Evolutionary conservation across 2,888 invertebrate species (phyloP).

Genomic region (Tyria jacobaeae): DNA sequence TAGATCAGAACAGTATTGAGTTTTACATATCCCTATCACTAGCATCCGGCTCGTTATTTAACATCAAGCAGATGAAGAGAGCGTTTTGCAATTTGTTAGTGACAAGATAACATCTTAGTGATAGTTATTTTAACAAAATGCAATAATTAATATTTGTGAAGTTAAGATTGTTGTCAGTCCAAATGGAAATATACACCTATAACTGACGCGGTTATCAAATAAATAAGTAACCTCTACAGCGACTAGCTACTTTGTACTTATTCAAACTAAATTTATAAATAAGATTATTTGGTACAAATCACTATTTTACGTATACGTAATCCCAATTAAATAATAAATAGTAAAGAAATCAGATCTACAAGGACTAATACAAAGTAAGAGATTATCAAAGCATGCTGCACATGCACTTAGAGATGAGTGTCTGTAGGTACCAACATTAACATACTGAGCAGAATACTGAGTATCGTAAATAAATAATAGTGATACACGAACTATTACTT

Average conservation of each 20-base stretch:
- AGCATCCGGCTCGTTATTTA: constrained; percentile 28
- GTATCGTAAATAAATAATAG: constrained; percentile 60
- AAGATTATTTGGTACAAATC: constrained; percentile 38
- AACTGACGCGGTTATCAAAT: constrained; percentile 31
- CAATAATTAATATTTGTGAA: constrained; percentile 37
- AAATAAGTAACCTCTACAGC: constrained; percentile 60
- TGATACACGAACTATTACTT: constrained; percentile 55
- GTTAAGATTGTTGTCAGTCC: constrained; percentile 25
- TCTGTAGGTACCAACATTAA: constrained; percentile 60
- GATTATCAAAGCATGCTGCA: constrained; percentile 74
- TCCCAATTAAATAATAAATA: constrained; percentile 40
- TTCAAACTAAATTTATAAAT: constrained; percentile 53
- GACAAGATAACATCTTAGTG: constrained; percentile 47
- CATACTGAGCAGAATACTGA: constrained; percentile 60
- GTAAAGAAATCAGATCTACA: constrained; percentile 62
- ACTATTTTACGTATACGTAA: constrained; percentile 45
- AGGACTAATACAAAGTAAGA: constrained; percentile 59
- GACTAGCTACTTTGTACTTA: constrained; percentile 83
- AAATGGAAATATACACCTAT: constrained; percentile 12
- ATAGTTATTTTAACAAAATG: constrained; percentile 48
- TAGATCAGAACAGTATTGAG: constrained; percentile 35
- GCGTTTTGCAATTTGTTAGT: constrained; percentile 53
- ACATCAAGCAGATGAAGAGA: constrained; percentile 45
- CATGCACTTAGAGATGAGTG: constrained; percentile 74
- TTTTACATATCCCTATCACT: constrained; percentile 20